Evolutionary conservation across 2,797 vertebrate genomes (phyloP), one percentile per base, ranked within the genome.

Genomic region (Phataginus tetradactyla): DNA sequence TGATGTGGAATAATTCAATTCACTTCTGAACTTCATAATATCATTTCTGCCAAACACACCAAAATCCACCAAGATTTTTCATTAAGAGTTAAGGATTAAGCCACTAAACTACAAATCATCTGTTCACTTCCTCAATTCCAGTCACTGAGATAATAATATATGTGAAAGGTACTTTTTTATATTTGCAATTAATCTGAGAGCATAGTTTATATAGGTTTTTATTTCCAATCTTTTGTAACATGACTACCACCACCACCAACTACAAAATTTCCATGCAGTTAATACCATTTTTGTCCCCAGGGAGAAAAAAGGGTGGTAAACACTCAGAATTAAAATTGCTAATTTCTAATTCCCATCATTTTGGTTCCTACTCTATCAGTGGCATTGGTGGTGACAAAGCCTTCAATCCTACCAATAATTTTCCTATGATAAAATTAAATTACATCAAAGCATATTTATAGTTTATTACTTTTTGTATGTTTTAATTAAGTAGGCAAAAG

Each of bases 1-100:
- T 90, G 57, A 87, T 86, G 20, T 9, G 95, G 25, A 96, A 80
- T 92, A 92, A 92, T 86, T 92, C 53, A 96, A 91, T 25, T 86
- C 68, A 86, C 10, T 86, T 39, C 53, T 80, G 80, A 92, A 97
- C 32, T 94, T 95, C 34, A 45, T 49, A 77, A 91, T 90, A 61
- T 68, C 17, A 92, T 88, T 93, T 97, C 51, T 93, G 32, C 20
- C 51, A 90, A 92, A 90, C 14, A 57, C n/a, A 93, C 77, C 61
- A 81, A 75, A 87, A 59, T 95, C 77, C 20, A 91, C 61, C 11
- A 86, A 87, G 53, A 96, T 66, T 61, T 92, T 39, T 66, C 23
- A 92, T n/a, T 88, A 77, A 59, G 20, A 81, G 45, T 87, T 85
- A 93, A 77, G 20, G 29, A 39, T 86, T 80, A 83, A 90, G 68